Base-by-base conservation (phyloP, 92 coral and sea anemone genomes). In the Parazoanthus swiftii region DNA sequence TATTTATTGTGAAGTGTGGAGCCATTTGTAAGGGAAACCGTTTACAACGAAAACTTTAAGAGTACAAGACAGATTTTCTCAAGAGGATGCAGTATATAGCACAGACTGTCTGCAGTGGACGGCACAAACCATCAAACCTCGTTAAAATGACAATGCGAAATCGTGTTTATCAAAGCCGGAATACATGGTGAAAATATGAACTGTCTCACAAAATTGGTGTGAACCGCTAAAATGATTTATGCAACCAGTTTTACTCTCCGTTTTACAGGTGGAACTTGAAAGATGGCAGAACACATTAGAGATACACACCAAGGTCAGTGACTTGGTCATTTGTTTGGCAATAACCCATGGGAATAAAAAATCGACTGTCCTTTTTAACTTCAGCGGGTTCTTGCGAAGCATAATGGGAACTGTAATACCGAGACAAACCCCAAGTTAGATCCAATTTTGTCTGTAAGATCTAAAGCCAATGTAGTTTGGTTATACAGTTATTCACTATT, bases 251-350 rank as follows among this genome's bases (percentile, higher is more conserved):
- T 77, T 4, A 70, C 10, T 63, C 3, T 66, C 51, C 73, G 76
- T 73, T 29, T 43, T 79, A 18, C 80, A 97, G 99, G 94, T 94
- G 80, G 99, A 93, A 79, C 91, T 91, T 77, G 98, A 93, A 89
- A 94, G 99, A 85, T 97, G 99, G 99, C 95, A 95, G 85, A 92
- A 94, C 88, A 94, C 97, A 2, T 85, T 97, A 8, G 98, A 97
- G 58, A 85, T 97, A 29, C 99, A 95, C 89, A 91, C 99, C 0
- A 93, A 93, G 95, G 98, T 96, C 85, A 21, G 91, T 43, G 33
- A 36, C n/a, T 42, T 14, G 14, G 29, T 25, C 18, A 18, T 72
- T 72, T 15, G 6, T 26, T 3, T 33, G 1, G 35, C 35, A 13
- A 6, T 72, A 72, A 72, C 35, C 74, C 74, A 3, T 8, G 18